Evolutionary conservation across 2,113 vertebrate species (phyloP).

Genomic region (Zapornia atra): DNA sequence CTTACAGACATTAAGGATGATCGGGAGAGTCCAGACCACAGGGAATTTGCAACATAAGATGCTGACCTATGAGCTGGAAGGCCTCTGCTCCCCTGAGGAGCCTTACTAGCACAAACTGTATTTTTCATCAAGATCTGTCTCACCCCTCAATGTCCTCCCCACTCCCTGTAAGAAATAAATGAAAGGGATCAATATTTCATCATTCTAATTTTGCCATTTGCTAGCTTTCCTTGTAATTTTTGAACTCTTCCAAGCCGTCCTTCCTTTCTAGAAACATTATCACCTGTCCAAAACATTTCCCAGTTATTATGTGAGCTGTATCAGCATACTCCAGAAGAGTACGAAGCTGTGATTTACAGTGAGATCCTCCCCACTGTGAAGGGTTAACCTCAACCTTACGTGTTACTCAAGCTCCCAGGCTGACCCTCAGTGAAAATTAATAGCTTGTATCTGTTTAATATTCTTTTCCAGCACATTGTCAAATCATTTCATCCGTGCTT

Average conservation of each 20-base stretch:
- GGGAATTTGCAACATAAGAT: background rate
- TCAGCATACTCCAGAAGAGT: background rate
- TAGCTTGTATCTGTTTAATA: constrained; percentile 52
- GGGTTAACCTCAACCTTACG: constrained; percentile 16
- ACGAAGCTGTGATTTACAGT: background rate
- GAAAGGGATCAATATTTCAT: background rate
- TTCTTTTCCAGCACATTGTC: constrained; percentile 7
- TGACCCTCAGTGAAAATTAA: constrained; percentile 52
- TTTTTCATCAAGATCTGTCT: background rate
- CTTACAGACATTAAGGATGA: background rate
- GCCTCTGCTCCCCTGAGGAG: background rate
- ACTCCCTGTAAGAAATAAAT: background rate
- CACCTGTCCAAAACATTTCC: background rate
- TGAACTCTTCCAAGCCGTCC: background rate
- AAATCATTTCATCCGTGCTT: constrained; percentile 21
- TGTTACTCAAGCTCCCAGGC: background rate
- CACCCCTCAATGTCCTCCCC: background rate
- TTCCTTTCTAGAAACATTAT: background rate
- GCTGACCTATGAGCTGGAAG: background rate
- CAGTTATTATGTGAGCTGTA: background rate
- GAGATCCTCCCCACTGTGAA: background rate
- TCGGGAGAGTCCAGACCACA: background rate
- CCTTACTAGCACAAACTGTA: background rate
- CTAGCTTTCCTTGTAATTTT: background rate
- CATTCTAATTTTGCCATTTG: background rate